Evolutionary conservation across 2,888 invertebrate genomes (phyloP).

Genomic region (Linhomoeus sp.): DNA sequence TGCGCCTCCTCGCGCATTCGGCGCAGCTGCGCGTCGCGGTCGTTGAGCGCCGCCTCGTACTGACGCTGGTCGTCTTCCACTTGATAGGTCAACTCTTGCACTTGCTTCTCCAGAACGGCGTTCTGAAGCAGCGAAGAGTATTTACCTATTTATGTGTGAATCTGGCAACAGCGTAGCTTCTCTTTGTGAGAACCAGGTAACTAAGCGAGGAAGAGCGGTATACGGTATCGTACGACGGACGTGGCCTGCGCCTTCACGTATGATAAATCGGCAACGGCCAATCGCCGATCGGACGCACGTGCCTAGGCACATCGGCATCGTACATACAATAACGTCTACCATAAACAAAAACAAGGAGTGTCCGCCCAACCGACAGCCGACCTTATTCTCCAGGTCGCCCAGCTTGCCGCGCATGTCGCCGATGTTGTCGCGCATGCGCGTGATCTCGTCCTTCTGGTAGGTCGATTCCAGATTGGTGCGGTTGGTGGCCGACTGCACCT

Average conservation of each 20-base stretch:
- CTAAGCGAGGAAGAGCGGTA: too few species aligned
- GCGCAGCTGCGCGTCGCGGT: conserved; percentile 20
- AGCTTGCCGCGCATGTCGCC: conserved; percentile 28
- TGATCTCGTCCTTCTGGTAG: conserved; percentile 31
- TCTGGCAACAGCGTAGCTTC: too few species aligned
- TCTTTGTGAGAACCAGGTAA: too few species aligned
- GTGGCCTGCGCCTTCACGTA: too few species aligned
- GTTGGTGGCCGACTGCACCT: conserved; percentile 25
- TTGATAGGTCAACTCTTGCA: conserved; percentile 12
- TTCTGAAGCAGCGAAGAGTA: conserved; percentile 21
- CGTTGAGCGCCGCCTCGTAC: conserved; percentile 29
- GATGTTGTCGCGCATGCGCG: conserved; percentile 27
- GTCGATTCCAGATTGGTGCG: conserved; percentile 28
- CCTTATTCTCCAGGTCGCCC: conserved; percentile 29
- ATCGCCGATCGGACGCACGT: too few species aligned
- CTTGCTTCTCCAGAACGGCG: conserved; percentile 28
- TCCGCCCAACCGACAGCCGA: too few species aligned
- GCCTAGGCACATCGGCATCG: too few species aligned
- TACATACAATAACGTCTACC: too few species aligned
- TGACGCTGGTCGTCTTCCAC: conserved; percentile 30
- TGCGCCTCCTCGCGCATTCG: conserved; percentile 18
- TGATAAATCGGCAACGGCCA: too few species aligned
- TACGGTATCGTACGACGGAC: too few species aligned
- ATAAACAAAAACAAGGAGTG: too few species aligned
- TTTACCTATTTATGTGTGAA: too few species aligned